Conservation (phyloP, 2,113 vertebrate genomes). For the Trichomycterus rosablanca region DNA sequence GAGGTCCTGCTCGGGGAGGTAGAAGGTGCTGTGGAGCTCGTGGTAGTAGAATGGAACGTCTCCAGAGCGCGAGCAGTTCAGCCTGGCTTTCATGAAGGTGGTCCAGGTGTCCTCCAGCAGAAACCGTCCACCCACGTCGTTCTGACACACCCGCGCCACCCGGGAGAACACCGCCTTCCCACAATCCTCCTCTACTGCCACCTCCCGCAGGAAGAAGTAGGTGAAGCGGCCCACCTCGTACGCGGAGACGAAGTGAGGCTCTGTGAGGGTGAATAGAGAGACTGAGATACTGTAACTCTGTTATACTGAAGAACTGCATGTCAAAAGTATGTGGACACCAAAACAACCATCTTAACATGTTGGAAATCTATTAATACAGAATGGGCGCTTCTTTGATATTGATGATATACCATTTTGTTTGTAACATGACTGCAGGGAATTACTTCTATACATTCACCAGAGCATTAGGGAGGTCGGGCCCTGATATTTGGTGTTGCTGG, state of each 20-base stretch:
- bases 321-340: no score
- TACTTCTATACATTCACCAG: no score
- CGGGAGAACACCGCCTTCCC: conserved; percentile 89
- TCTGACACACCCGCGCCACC: conserved; percentile 90
- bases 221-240: conserved; percentile 90
- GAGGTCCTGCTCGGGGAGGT: conserved; percentile 84
- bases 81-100: conserved; percentile 93
- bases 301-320: no score
- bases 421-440: no score
- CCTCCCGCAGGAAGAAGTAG: conserved; percentile 93
- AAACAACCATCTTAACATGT: no score
- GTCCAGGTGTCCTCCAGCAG: conserved; percentile 95
- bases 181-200: conserved; percentile 89
- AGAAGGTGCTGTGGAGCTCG: conserved; percentile 90
- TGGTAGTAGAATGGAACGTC: conserved; percentile 93
- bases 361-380: no score
- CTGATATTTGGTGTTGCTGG: no score
- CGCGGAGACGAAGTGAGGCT: conserved; percentile 90
- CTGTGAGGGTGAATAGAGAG: conserved; percentile 52
- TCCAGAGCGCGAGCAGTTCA: conserved; percentile 91
- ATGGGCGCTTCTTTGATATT: no score
- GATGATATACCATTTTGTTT: no score
- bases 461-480: no score
- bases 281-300: background rate
- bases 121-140: conserved; percentile 90